Evolutionary conservation across 2,797 vertebrate species (phyloP).

Genomic region (Margarornis squamiger): DNA sequence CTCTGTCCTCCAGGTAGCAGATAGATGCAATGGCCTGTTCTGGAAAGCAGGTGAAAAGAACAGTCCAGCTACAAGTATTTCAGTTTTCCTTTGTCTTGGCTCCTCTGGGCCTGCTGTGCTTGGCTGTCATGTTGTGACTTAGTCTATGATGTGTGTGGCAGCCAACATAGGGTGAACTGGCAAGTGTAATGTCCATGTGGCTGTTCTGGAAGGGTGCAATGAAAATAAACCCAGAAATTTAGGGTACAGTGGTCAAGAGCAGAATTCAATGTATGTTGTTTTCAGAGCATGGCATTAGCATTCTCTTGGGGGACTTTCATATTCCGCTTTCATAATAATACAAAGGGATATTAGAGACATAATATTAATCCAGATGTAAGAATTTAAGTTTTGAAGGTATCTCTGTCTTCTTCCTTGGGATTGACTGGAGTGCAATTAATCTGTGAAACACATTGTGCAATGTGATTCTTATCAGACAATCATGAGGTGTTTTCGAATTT

Average conservation of each 20-base stretch:
- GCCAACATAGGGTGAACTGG: background rate
- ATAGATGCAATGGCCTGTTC: background rate
- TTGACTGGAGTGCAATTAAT: constrained; percentile 39
- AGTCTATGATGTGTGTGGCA: background rate
- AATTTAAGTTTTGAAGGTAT: constrained; percentile 5
- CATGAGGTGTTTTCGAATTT: constrained; percentile 60
- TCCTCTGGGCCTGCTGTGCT: background rate
- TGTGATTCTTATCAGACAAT: constrained; percentile 55
- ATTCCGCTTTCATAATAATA: background rate
- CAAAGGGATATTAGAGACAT: background rate
- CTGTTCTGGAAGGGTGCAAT: constrained; percentile 21
- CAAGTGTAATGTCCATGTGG: background rate
- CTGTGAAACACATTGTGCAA: constrained; percentile 30
- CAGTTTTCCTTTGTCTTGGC: background rate
- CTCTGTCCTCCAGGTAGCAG: background rate
- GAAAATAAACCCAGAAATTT: background rate
- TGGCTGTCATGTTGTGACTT: background rate
- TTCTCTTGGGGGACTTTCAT: background rate
- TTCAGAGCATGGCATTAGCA: background rate
- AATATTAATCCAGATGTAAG: background rate
- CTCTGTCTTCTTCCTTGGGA: constrained; percentile 10
- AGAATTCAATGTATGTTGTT: constrained; percentile 16
- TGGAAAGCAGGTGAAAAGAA: background rate
- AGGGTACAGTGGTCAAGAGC: background rate
- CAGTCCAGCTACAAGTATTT: background rate